phyloP scores from a whole-genome alignment of 2,888 invertebrate genomes.

The Anagyrus pseudococci region DNA sequence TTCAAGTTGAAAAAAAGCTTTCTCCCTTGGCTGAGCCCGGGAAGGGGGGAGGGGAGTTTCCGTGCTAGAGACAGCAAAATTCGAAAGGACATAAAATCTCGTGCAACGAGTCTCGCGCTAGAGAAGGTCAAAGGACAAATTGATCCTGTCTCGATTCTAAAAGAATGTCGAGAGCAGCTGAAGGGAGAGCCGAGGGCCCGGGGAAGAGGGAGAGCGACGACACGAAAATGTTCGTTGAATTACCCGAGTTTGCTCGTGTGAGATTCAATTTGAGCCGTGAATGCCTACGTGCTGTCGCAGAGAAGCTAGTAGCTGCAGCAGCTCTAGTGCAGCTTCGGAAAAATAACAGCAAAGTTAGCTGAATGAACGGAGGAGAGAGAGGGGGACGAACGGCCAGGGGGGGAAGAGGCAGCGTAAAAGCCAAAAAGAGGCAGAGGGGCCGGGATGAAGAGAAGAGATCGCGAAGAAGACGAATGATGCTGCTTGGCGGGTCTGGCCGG shows the following conservation, averaged over 20 bases:
- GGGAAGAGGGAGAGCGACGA: constrained; percentile 7
- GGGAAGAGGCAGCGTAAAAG: constrained; percentile 31
- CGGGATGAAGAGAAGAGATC: not conserved
- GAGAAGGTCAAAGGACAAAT: constrained; percentile 14
- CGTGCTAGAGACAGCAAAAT: too few relatives aligned
- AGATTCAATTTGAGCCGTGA: constrained; percentile 31
- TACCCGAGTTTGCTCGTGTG: constrained; percentile 4
- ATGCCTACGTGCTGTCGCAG: constrained; percentile 6
- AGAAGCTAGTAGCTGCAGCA: too few relatives aligned
- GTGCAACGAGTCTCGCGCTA: too few relatives aligned
- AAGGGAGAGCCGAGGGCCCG: too few relatives aligned
- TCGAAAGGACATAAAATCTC: too few relatives aligned
- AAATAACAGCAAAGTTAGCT: not conserved
- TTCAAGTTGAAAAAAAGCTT: too few relatives aligned
- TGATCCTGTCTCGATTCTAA: constrained; percentile 12
- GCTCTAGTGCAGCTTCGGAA: not conserved
- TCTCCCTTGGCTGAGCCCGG: too few relatives aligned
- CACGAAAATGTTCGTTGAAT: constrained; percentile 28
- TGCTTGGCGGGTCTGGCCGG: not conserved
- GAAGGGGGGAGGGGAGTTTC: too few relatives aligned
- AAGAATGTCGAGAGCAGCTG: too few relatives aligned
- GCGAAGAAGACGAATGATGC: constrained; percentile 38
- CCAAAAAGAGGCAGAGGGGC: constrained; percentile 11
- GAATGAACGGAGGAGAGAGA: not conserved
- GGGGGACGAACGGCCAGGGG: constrained; percentile 21